A percentile compares a stretch with the other conserved stretches of the same genome.
phyloP scores from a whole-genome alignment of 2,797 vertebrate species.

The Lophius americanus region DNA sequence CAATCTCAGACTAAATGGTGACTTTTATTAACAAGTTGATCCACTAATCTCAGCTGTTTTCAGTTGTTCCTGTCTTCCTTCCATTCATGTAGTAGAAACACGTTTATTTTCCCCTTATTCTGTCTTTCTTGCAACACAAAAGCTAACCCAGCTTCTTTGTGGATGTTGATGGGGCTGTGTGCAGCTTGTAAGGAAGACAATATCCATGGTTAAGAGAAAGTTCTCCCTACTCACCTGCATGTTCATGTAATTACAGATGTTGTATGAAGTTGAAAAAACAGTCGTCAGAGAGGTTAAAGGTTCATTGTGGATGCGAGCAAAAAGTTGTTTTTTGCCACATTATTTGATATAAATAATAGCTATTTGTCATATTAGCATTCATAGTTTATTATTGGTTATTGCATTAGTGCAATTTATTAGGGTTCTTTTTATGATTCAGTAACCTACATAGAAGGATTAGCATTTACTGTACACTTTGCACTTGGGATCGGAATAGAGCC shows the following conservation, averaged over 20 bases:
- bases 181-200: background rate
- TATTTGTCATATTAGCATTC: no score
- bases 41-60: background rate
- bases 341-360: no score
- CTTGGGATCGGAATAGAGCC: no score
- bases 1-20: slow-evolving; percentile 8
- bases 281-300: no score
- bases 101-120: background rate
- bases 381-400: no score
- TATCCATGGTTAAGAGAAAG: background rate
- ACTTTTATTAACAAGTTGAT: slow-evolving; percentile 30
- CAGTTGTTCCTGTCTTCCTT: background rate
- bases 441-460: background rate
- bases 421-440: background rate
- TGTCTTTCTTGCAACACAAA: background rate
- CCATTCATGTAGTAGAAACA: background rate
- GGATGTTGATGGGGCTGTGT: background rate
- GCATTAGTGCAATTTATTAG: no score
- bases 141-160: background rate
- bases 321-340: no score
- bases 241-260: no score
- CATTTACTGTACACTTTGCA: no score
- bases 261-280: no score
- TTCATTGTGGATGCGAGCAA: background rate
- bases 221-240: no score